Base-by-base conservation (phyloP, 2,797 vertebrate species). In the Danio kyathit region DNA sequence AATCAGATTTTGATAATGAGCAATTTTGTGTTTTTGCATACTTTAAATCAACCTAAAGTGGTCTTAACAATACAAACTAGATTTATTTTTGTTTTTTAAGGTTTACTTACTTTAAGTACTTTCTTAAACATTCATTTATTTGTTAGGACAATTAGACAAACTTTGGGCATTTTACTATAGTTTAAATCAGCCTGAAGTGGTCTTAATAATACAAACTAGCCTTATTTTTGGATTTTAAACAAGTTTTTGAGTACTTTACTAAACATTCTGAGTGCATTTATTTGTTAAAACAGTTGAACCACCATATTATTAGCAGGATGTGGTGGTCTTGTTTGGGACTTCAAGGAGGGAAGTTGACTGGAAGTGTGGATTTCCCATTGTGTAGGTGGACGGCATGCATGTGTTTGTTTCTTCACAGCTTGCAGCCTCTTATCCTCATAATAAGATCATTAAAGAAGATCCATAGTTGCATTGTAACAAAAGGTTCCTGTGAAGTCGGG, bases 371-470 rank as follows among this genome's bases (percentile, higher is more conserved):
- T 71, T 52, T 71, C 17, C 56, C 8, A 7, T 75, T 56, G 51
- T 71, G 51, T 13, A 13, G 9, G 19, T 57, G 52, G 6, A 6
- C 38, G 7, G 40, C 2, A 14, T 21, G 29, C 9, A 5, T 11
- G 11, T 59, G 16, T 69, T 48, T 77, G 75, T 21, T 29, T 66
- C 19, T 77, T 67, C 75, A 57, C 75, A 57, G 41, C 9, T 2
- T 46, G 75, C 41, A 67, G 10, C 14, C 19, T 56, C 16, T 66
- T 8, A 21, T 67, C 21, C 14, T 76, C 38, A 66, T 19, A 60
- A n/a, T 12, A n/a, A 76, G 21, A 66, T 56, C 63, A 46, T 67
- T 66, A 21, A 9, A 59, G 51, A 59, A 29, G 7, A 73, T 59
- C 71, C 71, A 59, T 59, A 38, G 14, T 54, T 16, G 9, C 51